Evolutionary conservation across 1,140 invertebrate genomes (phyloP), one percentile per base, ranked within the genome.

Genomic region (Plutomurus gul): DNA sequence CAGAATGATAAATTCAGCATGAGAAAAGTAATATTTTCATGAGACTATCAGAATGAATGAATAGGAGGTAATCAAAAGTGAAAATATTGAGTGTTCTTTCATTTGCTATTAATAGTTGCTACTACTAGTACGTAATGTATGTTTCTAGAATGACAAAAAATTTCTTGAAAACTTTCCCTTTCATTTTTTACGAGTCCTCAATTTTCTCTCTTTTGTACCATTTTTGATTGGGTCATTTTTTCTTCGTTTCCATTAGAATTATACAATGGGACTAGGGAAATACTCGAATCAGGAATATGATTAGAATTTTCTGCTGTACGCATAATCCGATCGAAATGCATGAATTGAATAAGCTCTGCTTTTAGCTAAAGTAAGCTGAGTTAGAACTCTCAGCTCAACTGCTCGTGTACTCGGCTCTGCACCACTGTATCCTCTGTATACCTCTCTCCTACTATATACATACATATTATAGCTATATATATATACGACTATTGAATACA

Each of bases 141-240:
- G 25, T n/a, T 13, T 46, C 37, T 77, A 36, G 39, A 18, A 76
- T 6, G 37, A 76, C 56, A 71, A 36, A 75, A 78, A 74, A 74
- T 74, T 79, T 79, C 36, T 33, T 65, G 49, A 78, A 81, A 81
- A 81, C 75, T 76, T 81, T 81, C 76, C 80, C 76, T 78, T 81
- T 81, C 76, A 75, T 78, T 81, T 81, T 80, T 81, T 78, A 81
- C 76, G 73, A 78, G 76, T 72, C 76, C 76, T 81, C 80, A 78
- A 81, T 81, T 81, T 81, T 81, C 76, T 81, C 49, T 77, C 80
- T 76, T 81, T 81, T 81, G 80, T 81, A 75, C 74, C n/a, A 37
- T 81, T 81, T 78, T 77, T 81, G 80, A 81, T 81, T 81, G 80
- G 80, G 80, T 81, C 80, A 81, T 81, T 81, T 81, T 78, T 81